These are phyloP conservation scores for Drosophila obscura DNA, from an alignment of 1,140 invertebrate genomes.

Conservation along the genomic window DNA sequence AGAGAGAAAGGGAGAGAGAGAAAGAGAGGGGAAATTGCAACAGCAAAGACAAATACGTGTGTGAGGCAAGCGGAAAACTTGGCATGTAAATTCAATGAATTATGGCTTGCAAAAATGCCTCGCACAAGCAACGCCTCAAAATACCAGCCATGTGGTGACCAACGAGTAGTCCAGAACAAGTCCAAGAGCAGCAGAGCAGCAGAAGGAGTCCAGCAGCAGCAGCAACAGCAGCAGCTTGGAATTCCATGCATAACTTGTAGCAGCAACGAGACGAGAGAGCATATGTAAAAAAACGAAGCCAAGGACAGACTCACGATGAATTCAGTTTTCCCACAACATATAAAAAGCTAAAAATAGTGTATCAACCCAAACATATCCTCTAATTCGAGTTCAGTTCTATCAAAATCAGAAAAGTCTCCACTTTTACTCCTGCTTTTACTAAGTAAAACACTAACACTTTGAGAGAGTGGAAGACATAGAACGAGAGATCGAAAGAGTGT, in stretches of 20 bases:
- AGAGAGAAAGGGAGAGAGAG: conserved; percentile 24
- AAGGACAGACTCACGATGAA: conserved; percentile 10
- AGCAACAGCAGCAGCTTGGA: conserved; percentile 35
- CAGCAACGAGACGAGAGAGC: conserved; percentile 71
- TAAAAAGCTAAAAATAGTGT: too few species aligned
- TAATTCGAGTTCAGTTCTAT: conserved; percentile 1
- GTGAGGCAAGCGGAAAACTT: conserved; percentile 2
- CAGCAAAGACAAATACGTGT: conserved; percentile 43
- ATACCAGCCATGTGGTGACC: conserved; percentile 62
- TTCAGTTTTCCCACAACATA: too few species aligned
- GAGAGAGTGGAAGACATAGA: conserved; percentile 3
- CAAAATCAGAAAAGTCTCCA: too few species aligned
- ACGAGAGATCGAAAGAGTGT: not conserved
- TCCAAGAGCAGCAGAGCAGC: conserved; percentile 1
- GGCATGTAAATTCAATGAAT: conserved; percentile 73
- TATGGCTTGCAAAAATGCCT: conserved; percentile 69
- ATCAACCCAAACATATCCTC: conserved; percentile 36
- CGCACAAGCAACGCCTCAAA: conserved; percentile 62
- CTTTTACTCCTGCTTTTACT: too few species aligned
- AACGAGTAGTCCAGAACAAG: conserved; percentile 5
- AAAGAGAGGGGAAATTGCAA: conserved; percentile 62
- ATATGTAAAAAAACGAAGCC: conserved; percentile 73
- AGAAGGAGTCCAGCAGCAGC: too few species aligned
- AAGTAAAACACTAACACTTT: conserved; percentile 8
- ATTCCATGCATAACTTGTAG: conserved; percentile 72